Base-by-base conservation (phyloP, 2,113 vertebrate genomes). In the Seriola aureovittata region DNA sequence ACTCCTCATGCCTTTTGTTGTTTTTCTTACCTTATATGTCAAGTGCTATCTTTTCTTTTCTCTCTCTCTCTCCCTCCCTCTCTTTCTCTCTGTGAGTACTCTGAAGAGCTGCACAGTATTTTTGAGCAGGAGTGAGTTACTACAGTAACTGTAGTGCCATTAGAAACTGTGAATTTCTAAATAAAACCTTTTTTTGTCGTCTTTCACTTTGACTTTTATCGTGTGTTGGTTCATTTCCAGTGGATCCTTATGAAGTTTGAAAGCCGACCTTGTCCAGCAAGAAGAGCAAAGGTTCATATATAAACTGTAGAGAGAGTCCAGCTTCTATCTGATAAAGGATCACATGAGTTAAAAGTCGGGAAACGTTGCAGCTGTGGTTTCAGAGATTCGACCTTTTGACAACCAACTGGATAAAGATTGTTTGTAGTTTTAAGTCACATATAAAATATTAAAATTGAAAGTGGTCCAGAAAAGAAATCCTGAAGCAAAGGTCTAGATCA, bases 91-190 rank as follows among this genome's bases (percentile, higher is more conserved):
- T 86, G 44, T 89, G 84, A 90, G 82, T 81, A 84, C 85, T 93
- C 82, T 91, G 46, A 92, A 86, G 84, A 92, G 89, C 94, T 85
- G 94, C 95, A 95, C 89, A 91, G 89, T 92, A 93, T 94, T 95
- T 94, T 95, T 94, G 93, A 96, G 94, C 93, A 94, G 91, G 92
- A 96, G 91, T 90, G 94, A 96, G 89, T 96, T 96, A 97, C 97
- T 97, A 96, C 97, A 92, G 94, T 90, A 96, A 76, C 48, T 97
- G 97, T 98, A 98, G 97, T 98, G 96, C 97, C 96, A 97, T 97
- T 99, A 99, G 97, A 99, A 99, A 99, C 98, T 99, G 98, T 99
- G 98, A 99, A 99, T 99, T 99, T 99, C 96, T 97, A 97, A 99
- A 99, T 99, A 99, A 99, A 99, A 97, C 95, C 88, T 96, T 85